Percentiles rank a stretch among this genome's conserved stretches.
These are phyloP conservation scores for Vulpes lagopus DNA, from an alignment of 2,113 vertebrate species.

Conservation along the genomic window DNA sequence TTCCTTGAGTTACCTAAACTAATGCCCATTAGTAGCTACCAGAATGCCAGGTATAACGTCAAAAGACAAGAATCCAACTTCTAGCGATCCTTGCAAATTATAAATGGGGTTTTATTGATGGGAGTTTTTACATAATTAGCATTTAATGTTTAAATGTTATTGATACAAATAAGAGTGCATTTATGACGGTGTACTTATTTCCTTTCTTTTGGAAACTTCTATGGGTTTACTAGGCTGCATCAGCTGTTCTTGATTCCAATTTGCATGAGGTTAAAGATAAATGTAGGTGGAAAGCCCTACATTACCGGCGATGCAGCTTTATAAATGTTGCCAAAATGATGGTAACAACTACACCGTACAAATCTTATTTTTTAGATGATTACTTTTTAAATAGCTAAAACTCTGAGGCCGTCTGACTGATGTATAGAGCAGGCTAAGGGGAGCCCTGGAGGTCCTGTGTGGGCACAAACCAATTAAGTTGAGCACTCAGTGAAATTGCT, in stretches of 20 bases:
- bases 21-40: neutral
- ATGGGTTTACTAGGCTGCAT: neutral
- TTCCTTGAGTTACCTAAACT: neutral
- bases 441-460: neutral
- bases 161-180: neutral
- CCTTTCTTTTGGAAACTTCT: neutral
- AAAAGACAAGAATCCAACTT: neutral
- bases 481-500: constrained; percentile 45
- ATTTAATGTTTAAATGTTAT: neutral
- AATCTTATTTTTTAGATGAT: neutral
- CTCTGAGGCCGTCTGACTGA: neutral
- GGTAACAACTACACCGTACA: neutral
- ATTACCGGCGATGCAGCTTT: neutral
- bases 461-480: neutral
- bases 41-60: neutral
- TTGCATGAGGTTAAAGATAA: neutral
- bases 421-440: neutral
- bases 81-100: neutral
- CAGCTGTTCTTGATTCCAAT: neutral
- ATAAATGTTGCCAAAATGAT: neutral
- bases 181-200: neutral
- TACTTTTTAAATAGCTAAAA: constrained; percentile 46
- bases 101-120: neutral
- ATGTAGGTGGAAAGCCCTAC: neutral
- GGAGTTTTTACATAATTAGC: neutral